A percentile compares a stretch with the other conserved stretches of the same genome.
phyloP scores from a whole-genome alignment of 2,797 vertebrate species.

The Vipera ursinii region DNA sequence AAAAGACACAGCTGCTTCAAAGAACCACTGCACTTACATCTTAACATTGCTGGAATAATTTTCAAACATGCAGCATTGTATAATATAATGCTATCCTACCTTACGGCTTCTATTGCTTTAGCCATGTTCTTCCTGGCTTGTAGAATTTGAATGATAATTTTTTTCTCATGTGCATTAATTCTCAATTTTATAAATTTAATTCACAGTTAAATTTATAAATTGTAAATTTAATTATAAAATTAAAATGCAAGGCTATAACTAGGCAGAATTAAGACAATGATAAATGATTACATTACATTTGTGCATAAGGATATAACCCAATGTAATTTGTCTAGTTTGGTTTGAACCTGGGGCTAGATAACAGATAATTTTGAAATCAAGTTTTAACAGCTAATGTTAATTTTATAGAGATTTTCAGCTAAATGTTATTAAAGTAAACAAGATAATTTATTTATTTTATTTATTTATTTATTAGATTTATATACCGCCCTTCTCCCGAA shows the following conservation, averaged over 20 bases:
- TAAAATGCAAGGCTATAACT: neutral
- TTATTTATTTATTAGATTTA: no score
- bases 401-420: neutral
- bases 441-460: no score
- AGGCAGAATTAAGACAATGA: neutral
- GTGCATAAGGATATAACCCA: neutral
- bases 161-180: neutral
- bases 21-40: neutral
- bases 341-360: neutral
- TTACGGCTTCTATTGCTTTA: neutral
- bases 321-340: neutral
- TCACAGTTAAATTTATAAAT: neutral
- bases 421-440: neutral
- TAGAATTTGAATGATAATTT: neutral
- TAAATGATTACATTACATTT: neutral
- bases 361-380: neutral
- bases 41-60: neutral
- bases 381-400: neutral
- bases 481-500: no score
- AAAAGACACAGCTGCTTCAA: neutral
- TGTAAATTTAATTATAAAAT: neutral
- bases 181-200: neutral
- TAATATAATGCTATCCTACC: neutral
- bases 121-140: neutral
- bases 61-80: neutral